Base-by-base conservation (phyloP, 1,140 invertebrate genomes). In the Brachionus rubens region DNA sequence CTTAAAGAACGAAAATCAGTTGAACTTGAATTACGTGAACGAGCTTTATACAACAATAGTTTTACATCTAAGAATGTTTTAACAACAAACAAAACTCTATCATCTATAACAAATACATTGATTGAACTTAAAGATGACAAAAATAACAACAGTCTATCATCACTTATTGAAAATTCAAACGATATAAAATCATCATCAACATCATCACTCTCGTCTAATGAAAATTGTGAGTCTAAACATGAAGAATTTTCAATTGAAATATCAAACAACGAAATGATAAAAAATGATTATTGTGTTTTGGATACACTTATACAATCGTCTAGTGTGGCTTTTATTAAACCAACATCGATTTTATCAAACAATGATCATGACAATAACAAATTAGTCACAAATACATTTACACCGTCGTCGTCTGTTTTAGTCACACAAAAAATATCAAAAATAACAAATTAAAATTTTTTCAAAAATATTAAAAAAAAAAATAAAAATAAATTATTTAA, bases 91-190 rank as follows among this genome's bases (percentile, higher is more conserved):
- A 41, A 43, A 36, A 65, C 40, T 24, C 24, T 43, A 43, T 65
- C 59, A 21, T 43, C 33, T 12, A 65, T 43, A 5, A 65, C 59
- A n/a, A 65, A 65, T 43, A 43, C 59, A 43, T 5, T 65, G 26
- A 65, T 65, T 4, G 59, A 65, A 43, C 19, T 65, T 24, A 65
- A 65, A 43, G 59, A 65, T 65, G 59, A 65, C 59, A 65, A 65
- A 65, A 65, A 65, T 43, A 65, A 65, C 24, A 65, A 65, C 14
- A 65, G 59, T 19, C 24, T 65, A 12, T 21, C 59, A 24, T 65
- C 59, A 36, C 21, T 65, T 10, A 59, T 14, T n/a, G 33, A 36
- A 36, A 59, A 33, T 16, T 59, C 54, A 10, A 59, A 59, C 36
- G 59, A 65, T 26, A 21, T 65, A 5, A 65, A 65, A 41, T 65